Evolutionary conservation across 2,113 vertebrate genomes (phyloP).

Genomic region (Misgurnus anguillicaudatus): DNA sequence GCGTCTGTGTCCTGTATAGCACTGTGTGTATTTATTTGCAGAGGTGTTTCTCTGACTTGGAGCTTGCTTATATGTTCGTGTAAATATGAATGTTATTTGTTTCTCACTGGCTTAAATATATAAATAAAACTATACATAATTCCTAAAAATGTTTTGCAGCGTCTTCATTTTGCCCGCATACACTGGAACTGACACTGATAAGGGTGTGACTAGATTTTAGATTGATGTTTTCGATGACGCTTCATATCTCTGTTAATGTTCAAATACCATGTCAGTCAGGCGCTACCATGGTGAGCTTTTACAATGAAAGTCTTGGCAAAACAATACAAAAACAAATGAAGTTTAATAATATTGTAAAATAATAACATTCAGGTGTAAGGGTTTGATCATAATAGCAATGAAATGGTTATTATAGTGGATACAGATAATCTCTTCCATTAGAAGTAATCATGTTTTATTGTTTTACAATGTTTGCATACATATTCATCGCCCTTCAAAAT

Average conservation of each 20-base stretch:
- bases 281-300: not conserved
- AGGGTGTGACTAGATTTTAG: not conserved
- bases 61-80: conserved; percentile 78
- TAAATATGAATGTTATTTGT: conserved; percentile 77
- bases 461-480: too few relatives aligned
- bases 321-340: not conserved
- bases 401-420: too few relatives aligned
- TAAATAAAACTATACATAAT: conserved; percentile 70
- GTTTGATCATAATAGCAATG: not conserved
- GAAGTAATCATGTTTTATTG: too few relatives aligned
- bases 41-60: conserved; percentile 72
- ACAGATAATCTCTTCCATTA: too few relatives aligned
- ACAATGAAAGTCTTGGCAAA: not conserved
- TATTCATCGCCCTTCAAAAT: too few relatives aligned
- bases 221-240: not conserved
- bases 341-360: not conserved
- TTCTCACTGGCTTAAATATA: conserved; percentile 77
- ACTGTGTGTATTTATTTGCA: conserved; percentile 69
- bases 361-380: not conserved
- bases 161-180: conserved; percentile 53
- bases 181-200: not conserved
- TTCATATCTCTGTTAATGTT: not conserved
- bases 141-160: conserved; percentile 69
- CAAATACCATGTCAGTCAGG: not conserved
- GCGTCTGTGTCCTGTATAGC: conserved; percentile 69